Base-by-base conservation (phyloP, 1,140 invertebrate species). In the Bombus vancouverensis region DNA sequence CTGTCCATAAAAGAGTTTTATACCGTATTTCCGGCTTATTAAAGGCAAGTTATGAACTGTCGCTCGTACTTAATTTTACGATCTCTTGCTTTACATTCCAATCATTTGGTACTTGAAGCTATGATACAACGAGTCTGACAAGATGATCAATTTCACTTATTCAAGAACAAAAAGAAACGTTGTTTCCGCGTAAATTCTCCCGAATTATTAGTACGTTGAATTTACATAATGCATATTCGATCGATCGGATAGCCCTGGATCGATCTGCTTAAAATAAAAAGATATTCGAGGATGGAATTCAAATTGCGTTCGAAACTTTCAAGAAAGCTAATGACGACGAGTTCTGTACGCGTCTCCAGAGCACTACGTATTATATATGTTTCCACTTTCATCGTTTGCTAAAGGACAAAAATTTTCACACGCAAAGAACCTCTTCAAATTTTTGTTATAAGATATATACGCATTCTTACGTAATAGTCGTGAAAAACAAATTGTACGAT, bases 1-100 rank as follows among this genome's bases (percentile, higher is more conserved):
- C 62, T 68, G 57, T 25, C 42, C 47, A 32, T 83, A 82, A 81
- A 83, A 76, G 73, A 59, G 68, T 78, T 87, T 78, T 57, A 78
- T n/a, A 44, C 34, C 57, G 18, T 74, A 32, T 59, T 71, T 72
- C 37, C 57, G 72, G 47, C 25, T 44, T 57, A 13, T 65, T 44
- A 47, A 80, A 32, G 15, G 44, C 25, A 47, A 15, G 13, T 42
- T 72, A 59, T 39, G 22, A 42, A 65, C 42, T 2, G 53, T 59
- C 32, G 37, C 13, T 10, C 25, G 28, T 15, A 42, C 28, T 59
- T 62, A 13, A 62, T 66, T 25, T 66, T 34, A 66, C 28, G 18
- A 65, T 65, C n/a, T n/a, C 18, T 42, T 34, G 32, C 32, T 22
- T 34, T 66, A 34, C 9, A 0, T 66, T 28, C 22, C 15, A 34